Conservation (phyloP, 2,888 invertebrate genomes). For the Megaustenia siamemsis region DNA sequence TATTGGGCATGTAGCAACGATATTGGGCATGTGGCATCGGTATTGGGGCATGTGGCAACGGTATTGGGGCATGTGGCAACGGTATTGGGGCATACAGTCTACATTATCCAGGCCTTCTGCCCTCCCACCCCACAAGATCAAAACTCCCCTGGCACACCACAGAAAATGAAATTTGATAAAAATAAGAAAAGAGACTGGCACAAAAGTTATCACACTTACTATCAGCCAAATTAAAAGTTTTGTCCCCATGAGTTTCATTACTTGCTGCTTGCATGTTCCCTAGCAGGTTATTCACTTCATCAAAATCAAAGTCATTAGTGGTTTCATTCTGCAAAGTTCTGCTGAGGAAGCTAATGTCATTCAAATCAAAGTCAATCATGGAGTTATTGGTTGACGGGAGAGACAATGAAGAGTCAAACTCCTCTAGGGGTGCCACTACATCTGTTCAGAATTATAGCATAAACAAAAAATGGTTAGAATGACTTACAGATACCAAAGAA, state of each 20-base stretch:
- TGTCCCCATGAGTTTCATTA: neutral
- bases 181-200: neutral
- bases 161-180: no score
- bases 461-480: no score
- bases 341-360: conserved; percentile 33
- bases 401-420: conserved; percentile 26
- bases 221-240: neutral
- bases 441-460: no score
- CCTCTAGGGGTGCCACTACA: neutral
- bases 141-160: no score
- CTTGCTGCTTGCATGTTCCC: neutral
- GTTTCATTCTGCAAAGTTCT: conserved; percentile 2
- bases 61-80: no score
- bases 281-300: conserved; percentile 31
- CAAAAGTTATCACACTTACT: neutral
- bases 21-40: no score
- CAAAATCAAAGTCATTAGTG: conserved; percentile 18
- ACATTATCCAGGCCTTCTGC: no score
- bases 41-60: no score
- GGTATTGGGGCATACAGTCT: no score
- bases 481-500: no score
- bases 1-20: no score
- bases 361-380: conserved; percentile 31
- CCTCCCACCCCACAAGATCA: no score
- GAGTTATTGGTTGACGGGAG: conserved; percentile 30